Evolutionary conservation across 2,113 vertebrate species (phyloP).

Genomic region (Charadrius vociferus): DNA sequence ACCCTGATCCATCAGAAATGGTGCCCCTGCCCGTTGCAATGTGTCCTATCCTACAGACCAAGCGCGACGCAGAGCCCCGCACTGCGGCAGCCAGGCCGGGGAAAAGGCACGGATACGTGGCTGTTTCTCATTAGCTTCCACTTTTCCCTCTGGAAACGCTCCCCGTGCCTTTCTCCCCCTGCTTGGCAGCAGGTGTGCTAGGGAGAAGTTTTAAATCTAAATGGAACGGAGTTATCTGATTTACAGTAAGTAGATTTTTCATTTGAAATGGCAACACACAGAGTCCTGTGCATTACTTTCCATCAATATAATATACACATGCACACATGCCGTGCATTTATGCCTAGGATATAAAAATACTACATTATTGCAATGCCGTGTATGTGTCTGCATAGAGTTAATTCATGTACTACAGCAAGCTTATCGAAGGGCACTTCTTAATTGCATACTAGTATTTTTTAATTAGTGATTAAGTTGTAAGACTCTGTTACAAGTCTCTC

Average conservation of each 20-base stretch:
- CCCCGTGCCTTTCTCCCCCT: background rate
- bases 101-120: accelerated
- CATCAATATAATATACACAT: background rate
- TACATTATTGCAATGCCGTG: background rate
- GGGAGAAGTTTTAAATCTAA: background rate
- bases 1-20: background rate
- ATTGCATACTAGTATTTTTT: background rate
- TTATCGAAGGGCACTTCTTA: background rate
- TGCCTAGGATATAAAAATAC: background rate
- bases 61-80: accelerated
- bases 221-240: background rate
- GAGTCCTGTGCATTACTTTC: background rate
- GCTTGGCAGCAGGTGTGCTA: background rate
- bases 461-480: constrained; percentile 2
- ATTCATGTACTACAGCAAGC: background rate
- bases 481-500: background rate
- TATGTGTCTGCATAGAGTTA: background rate
- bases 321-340: background rate
- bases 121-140: background rate
- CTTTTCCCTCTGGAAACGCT: background rate
- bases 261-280: background rate
- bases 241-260: background rate
- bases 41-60: background rate
- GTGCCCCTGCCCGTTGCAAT: background rate
- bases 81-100: accelerated